Evolutionary conservation across 2,888 invertebrate genomes (phyloP).

Genomic region (Pollenia angustigena): DNA sequence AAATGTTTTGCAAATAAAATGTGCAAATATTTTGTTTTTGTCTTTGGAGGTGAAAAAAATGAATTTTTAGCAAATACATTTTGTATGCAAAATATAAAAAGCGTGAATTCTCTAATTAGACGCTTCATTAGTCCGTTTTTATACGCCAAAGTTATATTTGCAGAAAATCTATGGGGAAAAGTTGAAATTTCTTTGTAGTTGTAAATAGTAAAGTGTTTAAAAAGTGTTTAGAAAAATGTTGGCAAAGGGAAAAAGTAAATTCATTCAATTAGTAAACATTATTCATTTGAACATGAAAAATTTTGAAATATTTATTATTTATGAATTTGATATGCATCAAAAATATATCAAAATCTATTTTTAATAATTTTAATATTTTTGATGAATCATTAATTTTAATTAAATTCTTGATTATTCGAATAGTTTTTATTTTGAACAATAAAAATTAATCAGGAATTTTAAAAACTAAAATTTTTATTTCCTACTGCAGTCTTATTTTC

Average conservation of each 20-base stretch:
- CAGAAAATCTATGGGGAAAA: not conserved
- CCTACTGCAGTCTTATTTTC: too few relatives aligned
- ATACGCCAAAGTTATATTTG: slow-evolving; percentile 9
- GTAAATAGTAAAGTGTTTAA: not conserved
- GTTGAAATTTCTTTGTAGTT: not conserved
- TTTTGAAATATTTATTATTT: too few relatives aligned
- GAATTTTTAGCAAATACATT: not conserved
- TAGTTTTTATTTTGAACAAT: too few relatives aligned
- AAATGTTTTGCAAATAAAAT: slow-evolving; percentile 36
- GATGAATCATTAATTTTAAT: too few relatives aligned
- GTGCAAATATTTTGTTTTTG: slow-evolving; percentile 42
- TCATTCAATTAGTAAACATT: too few relatives aligned
- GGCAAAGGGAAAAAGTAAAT: not conserved
- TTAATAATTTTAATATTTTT: too few relatives aligned
- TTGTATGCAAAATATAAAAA: slow-evolving; percentile 59
- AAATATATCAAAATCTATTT: too few relatives aligned
- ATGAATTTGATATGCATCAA: too few relatives aligned
- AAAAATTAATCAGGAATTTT: too few relatives aligned
- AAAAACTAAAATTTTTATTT: too few relatives aligned
- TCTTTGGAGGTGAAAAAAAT: not conserved
- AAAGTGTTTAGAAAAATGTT: not conserved
- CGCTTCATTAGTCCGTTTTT: slow-evolving; percentile 55
- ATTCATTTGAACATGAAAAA: too few relatives aligned
- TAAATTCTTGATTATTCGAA: too few relatives aligned
- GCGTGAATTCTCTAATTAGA: slow-evolving; percentile 65